Evolutionary conservation across 1,140 invertebrate species (phyloP).

Genomic region (Drepana arcuata): DNA sequence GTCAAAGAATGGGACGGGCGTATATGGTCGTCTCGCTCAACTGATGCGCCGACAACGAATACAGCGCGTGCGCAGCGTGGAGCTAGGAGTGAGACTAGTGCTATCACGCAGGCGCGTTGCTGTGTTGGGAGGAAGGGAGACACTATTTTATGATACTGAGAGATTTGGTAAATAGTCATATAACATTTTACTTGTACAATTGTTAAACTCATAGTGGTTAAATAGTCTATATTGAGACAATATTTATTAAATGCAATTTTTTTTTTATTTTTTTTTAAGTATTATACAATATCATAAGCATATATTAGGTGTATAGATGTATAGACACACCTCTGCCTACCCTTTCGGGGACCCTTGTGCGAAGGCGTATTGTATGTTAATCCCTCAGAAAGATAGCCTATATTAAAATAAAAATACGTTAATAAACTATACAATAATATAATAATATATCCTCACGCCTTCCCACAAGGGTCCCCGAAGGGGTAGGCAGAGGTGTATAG

Average conservation of each 20-base stretch:
- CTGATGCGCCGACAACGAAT: slow-evolving; percentile 74
- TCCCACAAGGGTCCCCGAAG: too few relatives aligned
- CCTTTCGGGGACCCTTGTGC: not conserved
- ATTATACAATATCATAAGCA: not conserved
- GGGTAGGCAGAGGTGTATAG: too few relatives aligned
- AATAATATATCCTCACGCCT: too few relatives aligned
- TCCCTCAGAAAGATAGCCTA: not conserved
- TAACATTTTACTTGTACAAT: not conserved
- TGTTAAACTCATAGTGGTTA: not conserved
- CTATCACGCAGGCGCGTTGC: slow-evolving; percentile 70
- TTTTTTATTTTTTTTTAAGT: not conserved
- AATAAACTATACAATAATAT: too few relatives aligned
- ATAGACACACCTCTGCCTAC: not conserved
- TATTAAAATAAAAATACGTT: too few relatives aligned
- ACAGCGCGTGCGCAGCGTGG: slow-evolving; percentile 76
- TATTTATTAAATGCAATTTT: not conserved
- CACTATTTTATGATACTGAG: slow-evolving; percentile 79
- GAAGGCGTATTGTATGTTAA: not conserved
- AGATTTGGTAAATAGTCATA: slow-evolving; percentile 71
- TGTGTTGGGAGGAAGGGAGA: slow-evolving; percentile 78
- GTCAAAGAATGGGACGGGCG: slow-evolving; percentile 84
- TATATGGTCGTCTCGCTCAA: slow-evolving; percentile 76
- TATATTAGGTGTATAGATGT: not conserved
- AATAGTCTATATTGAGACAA: not conserved
- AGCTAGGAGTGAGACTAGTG: slow-evolving; percentile 76